phyloP scores from a whole-genome alignment of 2,888 invertebrate species.

The Chloroclystis v-ata region DNA sequence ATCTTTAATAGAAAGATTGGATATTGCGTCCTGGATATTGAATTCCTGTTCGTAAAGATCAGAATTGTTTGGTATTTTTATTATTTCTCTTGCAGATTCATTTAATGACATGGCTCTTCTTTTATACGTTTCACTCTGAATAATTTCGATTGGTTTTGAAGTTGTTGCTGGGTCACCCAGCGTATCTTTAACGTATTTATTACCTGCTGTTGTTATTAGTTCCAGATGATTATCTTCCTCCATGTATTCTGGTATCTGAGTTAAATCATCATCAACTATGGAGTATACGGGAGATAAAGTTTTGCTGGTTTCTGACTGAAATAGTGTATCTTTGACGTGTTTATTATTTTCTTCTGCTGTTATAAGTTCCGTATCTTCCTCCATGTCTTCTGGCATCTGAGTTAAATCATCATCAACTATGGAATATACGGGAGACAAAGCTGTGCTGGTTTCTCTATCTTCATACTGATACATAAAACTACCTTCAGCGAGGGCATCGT shows the following conservation, averaged over 20 bases:
- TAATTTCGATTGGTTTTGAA: too few species aligned
- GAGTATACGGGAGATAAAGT: constrained; percentile 16
- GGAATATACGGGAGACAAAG: constrained; percentile 15
- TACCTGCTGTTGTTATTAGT: constrained; percentile 4
- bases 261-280: constrained; percentile 18
- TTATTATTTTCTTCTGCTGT: background rate
- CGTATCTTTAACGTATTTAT: too few species aligned
- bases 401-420: constrained; percentile 21
- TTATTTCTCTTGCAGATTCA: constrained; percentile 13
- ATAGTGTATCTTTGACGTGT: too few species aligned
- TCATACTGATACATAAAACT: background rate
- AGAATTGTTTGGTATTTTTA: constrained; percentile 22
- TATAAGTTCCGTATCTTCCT: constrained; percentile 2
- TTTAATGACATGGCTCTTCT: background rate
- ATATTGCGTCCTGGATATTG: constrained; percentile 29
- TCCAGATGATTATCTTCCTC: background rate
- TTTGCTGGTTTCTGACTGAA: too few species aligned
- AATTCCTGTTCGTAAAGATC: constrained; percentile 4
- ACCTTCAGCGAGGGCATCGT: background rate
- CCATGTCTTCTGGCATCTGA: constrained; percentile 10
- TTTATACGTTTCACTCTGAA: too few species aligned
- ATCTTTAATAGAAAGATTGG: constrained; percentile 31
- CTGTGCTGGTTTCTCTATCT: background rate
- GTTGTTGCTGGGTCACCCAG: too few species aligned
- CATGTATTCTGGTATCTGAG: constrained; percentile 13